These are phyloP conservation scores for Passer domesticus DNA, from an alignment of 2,113 vertebrate genomes.

Conservation along the genomic window DNA sequence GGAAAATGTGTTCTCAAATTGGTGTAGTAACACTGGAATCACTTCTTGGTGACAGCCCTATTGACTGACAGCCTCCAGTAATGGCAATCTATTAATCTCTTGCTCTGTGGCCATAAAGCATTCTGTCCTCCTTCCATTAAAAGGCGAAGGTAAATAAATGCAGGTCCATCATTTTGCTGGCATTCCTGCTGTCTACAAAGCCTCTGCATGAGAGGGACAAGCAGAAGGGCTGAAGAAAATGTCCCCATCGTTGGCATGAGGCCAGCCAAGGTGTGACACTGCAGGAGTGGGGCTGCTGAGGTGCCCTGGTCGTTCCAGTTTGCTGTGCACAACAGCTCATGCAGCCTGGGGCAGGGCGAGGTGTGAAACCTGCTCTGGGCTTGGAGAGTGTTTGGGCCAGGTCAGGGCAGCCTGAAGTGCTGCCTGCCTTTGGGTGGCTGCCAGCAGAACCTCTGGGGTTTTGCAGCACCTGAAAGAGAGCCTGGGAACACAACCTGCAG, in stretches of 20 bases:
- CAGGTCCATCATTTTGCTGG: neutral
- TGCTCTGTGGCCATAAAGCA: neutral
- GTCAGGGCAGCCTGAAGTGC: neutral
- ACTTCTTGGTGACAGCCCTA: neutral
- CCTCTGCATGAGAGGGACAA: neutral
- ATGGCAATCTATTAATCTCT: conserved; percentile 5
- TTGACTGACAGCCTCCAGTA: neutral
- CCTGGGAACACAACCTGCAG: neutral
- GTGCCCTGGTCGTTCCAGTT: fast-evolving
- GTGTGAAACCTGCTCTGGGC: neutral
- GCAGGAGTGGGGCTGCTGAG: neutral
- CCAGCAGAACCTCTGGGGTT: neutral
- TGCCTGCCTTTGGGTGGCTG: neutral
- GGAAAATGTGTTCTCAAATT: neutral
- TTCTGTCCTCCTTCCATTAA: neutral
- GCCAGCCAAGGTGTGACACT: neutral
- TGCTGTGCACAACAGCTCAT: neutral
- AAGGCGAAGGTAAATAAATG: neutral
- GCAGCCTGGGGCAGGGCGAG: neutral
- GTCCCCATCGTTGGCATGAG: neutral
- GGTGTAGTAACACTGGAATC: neutral
- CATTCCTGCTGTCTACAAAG: neutral
- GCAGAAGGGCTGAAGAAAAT: neutral
- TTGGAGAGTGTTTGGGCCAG: neutral
- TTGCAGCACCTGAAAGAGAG: neutral